Conservation (phyloP, 2,113 vertebrate species). For the Tachuris rubrigastra region DNA sequence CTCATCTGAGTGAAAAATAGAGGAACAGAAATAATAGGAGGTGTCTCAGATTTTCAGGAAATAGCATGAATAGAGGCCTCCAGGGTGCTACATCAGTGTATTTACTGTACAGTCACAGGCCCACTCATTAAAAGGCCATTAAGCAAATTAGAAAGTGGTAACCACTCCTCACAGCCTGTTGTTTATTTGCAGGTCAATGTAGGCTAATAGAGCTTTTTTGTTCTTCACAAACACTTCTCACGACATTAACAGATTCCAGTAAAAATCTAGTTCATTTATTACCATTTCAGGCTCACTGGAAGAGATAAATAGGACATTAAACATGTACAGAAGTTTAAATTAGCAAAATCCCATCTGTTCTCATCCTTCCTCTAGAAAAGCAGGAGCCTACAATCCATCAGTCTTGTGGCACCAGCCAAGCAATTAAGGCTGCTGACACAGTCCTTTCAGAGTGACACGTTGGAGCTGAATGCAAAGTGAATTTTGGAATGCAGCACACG, state of each 20-base stretch:
- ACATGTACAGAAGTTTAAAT: conserved; percentile 63
- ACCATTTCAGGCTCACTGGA: conserved; percentile 57
- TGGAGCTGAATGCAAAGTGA: conserved; percentile 25
- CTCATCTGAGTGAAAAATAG: background rate
- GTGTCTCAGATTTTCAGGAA: background rate
- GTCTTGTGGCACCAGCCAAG: conserved; percentile 43
- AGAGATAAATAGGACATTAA: conserved; percentile 67
- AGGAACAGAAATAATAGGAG: background rate
- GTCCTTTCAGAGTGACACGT: conserved; percentile 14
- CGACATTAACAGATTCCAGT: conserved; percentile 54
- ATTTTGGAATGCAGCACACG: background rate
- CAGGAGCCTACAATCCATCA: conserved; percentile 44
- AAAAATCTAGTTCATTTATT: conserved; percentile 58
- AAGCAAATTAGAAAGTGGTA: conserved; percentile 55
- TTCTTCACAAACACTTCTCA: conserved; percentile 41
- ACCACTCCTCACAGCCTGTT: conserved; percentile 54
- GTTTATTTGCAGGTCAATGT: conserved; percentile 61
- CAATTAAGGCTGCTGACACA: conserved; percentile 47
- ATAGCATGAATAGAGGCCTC: background rate
- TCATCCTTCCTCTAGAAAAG: conserved; percentile 18
- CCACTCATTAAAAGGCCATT: conserved; percentile 56
- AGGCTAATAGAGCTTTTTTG: conserved; percentile 57
- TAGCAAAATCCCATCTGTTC: conserved; percentile 69
- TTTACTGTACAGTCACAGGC: conserved; percentile 36
- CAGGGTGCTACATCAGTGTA: background rate